Base-by-base conservation (phyloP, 2,888 invertebrate genomes). In the Dryomyza anilis region DNA sequence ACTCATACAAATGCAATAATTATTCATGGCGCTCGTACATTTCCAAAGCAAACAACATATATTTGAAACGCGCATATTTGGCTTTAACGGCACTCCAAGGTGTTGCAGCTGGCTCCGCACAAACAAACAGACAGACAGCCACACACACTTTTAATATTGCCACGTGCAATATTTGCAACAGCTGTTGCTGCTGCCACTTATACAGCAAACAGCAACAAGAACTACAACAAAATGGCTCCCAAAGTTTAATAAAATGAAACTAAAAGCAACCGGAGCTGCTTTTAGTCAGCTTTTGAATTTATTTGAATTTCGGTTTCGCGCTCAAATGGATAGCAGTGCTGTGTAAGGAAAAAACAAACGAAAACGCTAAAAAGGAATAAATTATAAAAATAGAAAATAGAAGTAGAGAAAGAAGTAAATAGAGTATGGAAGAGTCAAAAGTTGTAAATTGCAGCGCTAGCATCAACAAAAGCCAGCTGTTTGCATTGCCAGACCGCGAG, bases 11-110 rank as follows among this genome's bases (percentile, higher is more conserved):
- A 27, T 57, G 43, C 39, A 23, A 8, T 48, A 48, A 48, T 60
- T 48, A 60, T 60, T 60, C 59, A 60, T 50, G 33, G 23, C 21
- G 33, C 33, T 50, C 48, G 48, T 60, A 48, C 30, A 50, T 33
- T 60, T 33, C 21, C 48, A 60, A 60, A 33, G 50, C 29, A 52
- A 52, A 52, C 29, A 29, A 27, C 12, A 52, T 52, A 52, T 27
- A 52, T 52, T 29, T 27, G 23, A n/a, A n/a, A 16, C 3, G 25
- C 27, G 16, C 25, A 25, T 52, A 52, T 52, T 52, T 52, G 50
- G 27, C 50, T 52, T 52, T 7, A 50, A 52, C 50, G 23, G 50
- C 50, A 43, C 43, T 43, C 43, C 16, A 43, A 43, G 43, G 43
- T 43, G 43, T 19, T 43, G 43, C 43, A 43, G 43, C 43, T 19